Conservation (phyloP, 2,797 vertebrate genomes). For the Manis crassicaudata region DNA sequence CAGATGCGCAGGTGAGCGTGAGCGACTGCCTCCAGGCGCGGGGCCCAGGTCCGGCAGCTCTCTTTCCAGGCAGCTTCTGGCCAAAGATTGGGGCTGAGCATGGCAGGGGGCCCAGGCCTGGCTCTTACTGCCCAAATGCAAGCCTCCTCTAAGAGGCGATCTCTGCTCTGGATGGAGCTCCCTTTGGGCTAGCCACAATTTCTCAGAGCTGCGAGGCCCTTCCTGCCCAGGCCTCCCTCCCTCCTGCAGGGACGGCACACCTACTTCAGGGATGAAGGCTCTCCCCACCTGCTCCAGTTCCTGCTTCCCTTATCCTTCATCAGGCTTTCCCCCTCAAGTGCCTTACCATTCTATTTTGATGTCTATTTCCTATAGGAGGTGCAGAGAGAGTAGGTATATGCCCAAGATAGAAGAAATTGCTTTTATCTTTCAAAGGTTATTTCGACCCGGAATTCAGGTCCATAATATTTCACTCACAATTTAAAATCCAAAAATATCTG, state of each 20-base stretch:
- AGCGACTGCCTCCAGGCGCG: background rate
- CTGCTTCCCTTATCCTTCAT: background rate
- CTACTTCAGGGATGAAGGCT: no score
- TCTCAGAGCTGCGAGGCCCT: background rate
- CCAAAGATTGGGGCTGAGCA: background rate
- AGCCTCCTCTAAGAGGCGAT: background rate
- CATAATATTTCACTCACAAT: background rate
- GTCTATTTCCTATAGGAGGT: background rate
- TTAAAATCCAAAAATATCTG: conserved; percentile 20
- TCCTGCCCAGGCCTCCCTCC: background rate
- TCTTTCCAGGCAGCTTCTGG: background rate
- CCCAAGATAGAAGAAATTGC: background rate
- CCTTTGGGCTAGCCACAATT: background rate
- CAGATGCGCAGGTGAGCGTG: background rate
- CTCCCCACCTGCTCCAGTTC: background rate
- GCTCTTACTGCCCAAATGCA: background rate
- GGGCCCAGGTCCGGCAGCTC: background rate
- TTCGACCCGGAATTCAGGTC: background rate
- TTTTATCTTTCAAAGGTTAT: conserved; percentile 14
- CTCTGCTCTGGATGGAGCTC: background rate
- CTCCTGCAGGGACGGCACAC: background rate
- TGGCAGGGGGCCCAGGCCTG: rapidly evolving
- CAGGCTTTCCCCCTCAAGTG: background rate
- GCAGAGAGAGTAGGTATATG: background rate
- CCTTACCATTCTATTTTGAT: background rate